Evolutionary conservation across 1,140 invertebrate genomes (phyloP).

Genomic region (Pseudomyrmex dendroicus): DNA sequence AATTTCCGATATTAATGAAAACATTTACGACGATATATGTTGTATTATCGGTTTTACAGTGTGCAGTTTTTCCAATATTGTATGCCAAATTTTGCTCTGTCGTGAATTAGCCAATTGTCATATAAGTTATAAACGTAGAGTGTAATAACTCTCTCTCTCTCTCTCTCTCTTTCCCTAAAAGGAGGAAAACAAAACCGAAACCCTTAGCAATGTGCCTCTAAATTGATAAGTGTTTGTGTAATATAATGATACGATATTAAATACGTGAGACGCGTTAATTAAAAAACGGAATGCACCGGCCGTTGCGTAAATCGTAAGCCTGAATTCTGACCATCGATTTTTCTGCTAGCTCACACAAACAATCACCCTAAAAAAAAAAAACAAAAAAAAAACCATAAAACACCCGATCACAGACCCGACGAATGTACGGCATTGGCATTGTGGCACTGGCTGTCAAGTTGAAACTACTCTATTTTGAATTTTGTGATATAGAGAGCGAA

Average conservation of each 20-base stretch:
- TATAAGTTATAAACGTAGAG: conserved; percentile 79
- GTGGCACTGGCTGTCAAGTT: conserved; percentile 77
- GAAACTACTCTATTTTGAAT: conserved; percentile 79
- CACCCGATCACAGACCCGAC: conserved; percentile 75
- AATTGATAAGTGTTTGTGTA: conserved; percentile 84
- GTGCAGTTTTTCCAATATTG: conserved; percentile 69
- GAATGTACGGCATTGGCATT: conserved; percentile 71
- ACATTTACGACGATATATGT: too few species aligned
- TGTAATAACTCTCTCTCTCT: conserved; percentile 69
- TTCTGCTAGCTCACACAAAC: conserved; percentile 75
- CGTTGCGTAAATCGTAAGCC: conserved; percentile 73
- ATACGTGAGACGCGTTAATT: conserved; percentile 61
- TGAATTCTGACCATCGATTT: conserved; percentile 79
- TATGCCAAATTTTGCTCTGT: conserved; percentile 77
- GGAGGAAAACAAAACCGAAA: conserved; percentile 77
- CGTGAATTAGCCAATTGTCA: conserved; percentile 74
- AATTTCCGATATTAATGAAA: too few species aligned
- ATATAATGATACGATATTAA: conserved; percentile 78
- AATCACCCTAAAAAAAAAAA: conserved; percentile 57
- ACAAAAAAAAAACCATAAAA: too few species aligned
- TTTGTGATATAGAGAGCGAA: conserved; percentile 79
- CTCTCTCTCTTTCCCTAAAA: conserved; percentile 67
- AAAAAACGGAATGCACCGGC: conserved; percentile 71
- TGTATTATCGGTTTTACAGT: too few species aligned
- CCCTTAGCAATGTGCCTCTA: conserved; percentile 85